Base-by-base conservation (phyloP, 2,113 vertebrate genomes). In the Ranitomeya variabilis region DNA sequence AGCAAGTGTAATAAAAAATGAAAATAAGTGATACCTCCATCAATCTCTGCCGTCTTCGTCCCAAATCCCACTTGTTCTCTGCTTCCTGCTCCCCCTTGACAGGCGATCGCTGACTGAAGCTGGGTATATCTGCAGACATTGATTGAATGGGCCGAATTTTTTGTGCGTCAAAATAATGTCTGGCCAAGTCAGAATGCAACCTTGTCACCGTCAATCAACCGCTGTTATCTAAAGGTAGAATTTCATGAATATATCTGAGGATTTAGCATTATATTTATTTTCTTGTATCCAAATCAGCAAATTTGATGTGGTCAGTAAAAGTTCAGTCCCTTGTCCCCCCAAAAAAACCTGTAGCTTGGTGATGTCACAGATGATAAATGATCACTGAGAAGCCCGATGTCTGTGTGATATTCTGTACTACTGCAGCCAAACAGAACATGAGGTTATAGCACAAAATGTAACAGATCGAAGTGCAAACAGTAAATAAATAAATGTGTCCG, bases 341-440 rank as follows among this genome's bases (percentile, higher is more conserved):
- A 26, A 45, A 45, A 8, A 9, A 51, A 4, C 3, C 3, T 74
- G 18, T 74, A 31, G 6, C 31, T 45, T 45, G 71, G 31, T 31
- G 45, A 74, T 74, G 71, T 74, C 71, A 74, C 15, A 45, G 26
- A 45, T 74, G 71, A 74, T 74, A 74, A 19, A 74, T 74, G 71
- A 74, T 18, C 37, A 74, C 31, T 67, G n/a, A 67, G 21, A 15
- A 31, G 69, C 45, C 71, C 18, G 37, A 37, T 74, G 31, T 74
- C 31, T 45, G 21, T 26, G n/a, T 69, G 66, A 26, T 45, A 45
- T 45, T 45, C 11, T 69, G 26, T 26, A 69, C 8, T 45, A 74
- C 9, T 74, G 45, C 21, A 21, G 73, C 73, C 73, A 76, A 76
- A 51, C 12, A 76, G 73, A 76, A 76, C 73, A 76, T 76, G 73